Percentiles rank a stretch among this genome's conserved stretches.
Conservation (phyloP, 2,113 vertebrate species). For the Triplophysa siluroides region DNA sequence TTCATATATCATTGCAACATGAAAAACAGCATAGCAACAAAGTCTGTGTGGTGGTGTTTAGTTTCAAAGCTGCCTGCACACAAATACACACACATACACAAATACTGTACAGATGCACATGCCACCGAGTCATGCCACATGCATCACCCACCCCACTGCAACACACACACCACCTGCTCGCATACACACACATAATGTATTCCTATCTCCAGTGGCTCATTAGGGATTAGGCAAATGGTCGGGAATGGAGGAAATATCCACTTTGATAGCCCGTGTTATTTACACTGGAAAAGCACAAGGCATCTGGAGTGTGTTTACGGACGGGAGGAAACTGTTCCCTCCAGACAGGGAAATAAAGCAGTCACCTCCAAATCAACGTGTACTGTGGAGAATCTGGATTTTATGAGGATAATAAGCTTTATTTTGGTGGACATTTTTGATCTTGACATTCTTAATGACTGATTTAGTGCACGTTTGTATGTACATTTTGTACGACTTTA, state of each 20-base stretch:
- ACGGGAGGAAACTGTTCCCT: constrained; percentile 59
- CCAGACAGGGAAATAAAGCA: constrained; percentile 34
- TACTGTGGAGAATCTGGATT: constrained; percentile 11
- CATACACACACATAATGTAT: constrained; percentile 69
- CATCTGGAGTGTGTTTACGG: constrained; percentile 71
- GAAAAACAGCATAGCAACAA: neutral
- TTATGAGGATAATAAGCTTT: neutral
- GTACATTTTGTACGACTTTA: too few relatives aligned
- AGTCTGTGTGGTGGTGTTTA: neutral
- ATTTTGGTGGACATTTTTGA: neutral
- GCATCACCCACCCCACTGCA: constrained; percentile 4
- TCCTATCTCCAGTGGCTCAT: constrained; percentile 75
- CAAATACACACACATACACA: constrained; percentile 43
- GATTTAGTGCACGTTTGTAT: too few relatives aligned
- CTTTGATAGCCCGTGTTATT: constrained; percentile 77
- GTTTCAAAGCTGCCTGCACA: constrained; percentile 15
- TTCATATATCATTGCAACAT: neutral
- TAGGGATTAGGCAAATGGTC: constrained; percentile 79
- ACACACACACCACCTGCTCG: constrained; percentile 70
- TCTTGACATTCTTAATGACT: neutral
- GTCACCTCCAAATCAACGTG: constrained; percentile 30
- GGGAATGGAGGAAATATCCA: constrained; percentile 79
- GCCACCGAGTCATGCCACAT: constrained; percentile 19
- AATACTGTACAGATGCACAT: constrained; percentile 17
- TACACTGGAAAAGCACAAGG: constrained; percentile 71